phyloP scores from a whole-genome alignment of 2,113 vertebrate species.

The Xenotilapia longispinis region DNA sequence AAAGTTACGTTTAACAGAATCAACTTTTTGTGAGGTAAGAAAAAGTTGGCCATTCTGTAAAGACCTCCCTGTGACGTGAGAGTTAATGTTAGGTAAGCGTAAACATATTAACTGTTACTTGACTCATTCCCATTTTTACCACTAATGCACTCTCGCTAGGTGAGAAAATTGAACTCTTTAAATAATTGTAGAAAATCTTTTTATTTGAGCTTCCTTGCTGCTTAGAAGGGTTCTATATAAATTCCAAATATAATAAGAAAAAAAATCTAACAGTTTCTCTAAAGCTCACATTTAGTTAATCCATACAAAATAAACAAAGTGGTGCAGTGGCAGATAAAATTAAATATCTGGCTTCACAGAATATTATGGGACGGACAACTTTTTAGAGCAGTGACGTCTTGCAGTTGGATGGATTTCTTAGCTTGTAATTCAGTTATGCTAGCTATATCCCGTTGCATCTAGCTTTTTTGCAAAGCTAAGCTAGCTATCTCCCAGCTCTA shows the following conservation, averaged over 20 bases:
- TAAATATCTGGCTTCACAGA: background rate
- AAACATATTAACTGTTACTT: background rate
- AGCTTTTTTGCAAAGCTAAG: background rate
- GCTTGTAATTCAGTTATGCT: background rate
- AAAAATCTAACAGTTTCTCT: background rate
- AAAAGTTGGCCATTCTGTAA: background rate
- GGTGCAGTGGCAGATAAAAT: background rate
- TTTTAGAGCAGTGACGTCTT: background rate
- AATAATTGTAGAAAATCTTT: background rate
- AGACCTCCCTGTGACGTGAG: background rate
- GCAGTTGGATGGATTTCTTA: background rate
- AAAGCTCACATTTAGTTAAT: background rate
- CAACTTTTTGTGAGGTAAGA: background rate
- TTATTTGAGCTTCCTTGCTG: background rate
- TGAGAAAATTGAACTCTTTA: background rate
- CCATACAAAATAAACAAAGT: background rate
- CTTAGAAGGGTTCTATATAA: background rate
- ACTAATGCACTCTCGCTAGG: background rate
- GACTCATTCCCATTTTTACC: background rate
- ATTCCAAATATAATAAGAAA: background rate
- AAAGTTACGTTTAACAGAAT: background rate
- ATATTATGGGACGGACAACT: background rate
- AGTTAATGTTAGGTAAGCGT: background rate
- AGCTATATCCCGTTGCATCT: background rate
- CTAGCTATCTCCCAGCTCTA: background rate